phyloP scores from a whole-genome alignment of 2,797 vertebrate species.

The Salmo trutta region DNA sequence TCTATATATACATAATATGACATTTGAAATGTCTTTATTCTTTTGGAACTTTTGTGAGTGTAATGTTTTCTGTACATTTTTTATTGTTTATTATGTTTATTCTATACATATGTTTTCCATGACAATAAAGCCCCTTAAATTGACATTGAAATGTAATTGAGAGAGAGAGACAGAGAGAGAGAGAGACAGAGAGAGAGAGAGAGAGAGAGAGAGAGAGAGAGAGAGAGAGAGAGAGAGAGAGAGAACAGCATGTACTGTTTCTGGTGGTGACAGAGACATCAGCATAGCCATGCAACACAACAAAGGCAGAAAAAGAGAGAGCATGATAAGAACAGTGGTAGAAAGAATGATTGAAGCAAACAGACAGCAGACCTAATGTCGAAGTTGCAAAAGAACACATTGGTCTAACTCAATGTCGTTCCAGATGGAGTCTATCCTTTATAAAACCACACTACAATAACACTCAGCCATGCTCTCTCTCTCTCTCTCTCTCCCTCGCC shows the following conservation, averaged over 20 bases:
- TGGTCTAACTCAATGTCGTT: neutral
- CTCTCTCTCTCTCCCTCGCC: neutral
- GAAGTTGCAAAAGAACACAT: neutral
- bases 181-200: neutral
- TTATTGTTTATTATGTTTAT: no score
- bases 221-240: neutral
- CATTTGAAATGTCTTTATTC: no score
- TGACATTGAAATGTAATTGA: no score
- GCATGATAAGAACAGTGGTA: neutral
- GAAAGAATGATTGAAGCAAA: neutral
- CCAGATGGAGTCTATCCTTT: neutral
- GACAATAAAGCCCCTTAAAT: no score
- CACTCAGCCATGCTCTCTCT: neutral
- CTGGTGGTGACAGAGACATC: neutral
- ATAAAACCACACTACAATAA: neutral
- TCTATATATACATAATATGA: no score
- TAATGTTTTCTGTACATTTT: no score
- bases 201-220: neutral
- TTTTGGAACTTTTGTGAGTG: no score
- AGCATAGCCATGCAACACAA: neutral
- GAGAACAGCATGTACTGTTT: neutral
- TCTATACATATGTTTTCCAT: no score
- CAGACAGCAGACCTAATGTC: neutral
- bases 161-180: neutral
- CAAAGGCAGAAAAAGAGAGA: neutral